Evolutionary conservation across 64 coral and sea anemone genomes (phyloP).

Genomic region (Stichodactyla mertensii): DNA sequence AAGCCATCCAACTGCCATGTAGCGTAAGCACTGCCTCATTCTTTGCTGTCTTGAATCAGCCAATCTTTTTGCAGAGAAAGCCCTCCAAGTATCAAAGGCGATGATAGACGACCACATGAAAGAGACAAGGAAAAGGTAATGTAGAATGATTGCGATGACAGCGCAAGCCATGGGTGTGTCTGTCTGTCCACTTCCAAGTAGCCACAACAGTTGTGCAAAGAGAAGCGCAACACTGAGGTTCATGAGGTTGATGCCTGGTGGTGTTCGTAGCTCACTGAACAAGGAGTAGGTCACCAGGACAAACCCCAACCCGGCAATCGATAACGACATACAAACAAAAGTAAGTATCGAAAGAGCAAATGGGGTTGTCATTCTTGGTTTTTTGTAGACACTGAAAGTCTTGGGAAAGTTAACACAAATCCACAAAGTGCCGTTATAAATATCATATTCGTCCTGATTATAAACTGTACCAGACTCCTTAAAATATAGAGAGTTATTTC

Average conservation of each 20-base stretch:
- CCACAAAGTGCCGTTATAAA: neutral
- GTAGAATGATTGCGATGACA: constrained; percentile 46
- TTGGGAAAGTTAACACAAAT: neutral
- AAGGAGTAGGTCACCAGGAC: constrained; percentile 29
- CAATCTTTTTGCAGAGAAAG: constrained; percentile 13
- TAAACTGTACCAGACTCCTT: neutral
- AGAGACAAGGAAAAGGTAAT: constrained; percentile 81
- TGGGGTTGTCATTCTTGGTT: neutral
- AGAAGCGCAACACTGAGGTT: constrained; percentile 67
- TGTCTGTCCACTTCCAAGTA: constrained; percentile 49
- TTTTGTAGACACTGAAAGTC: neutral
- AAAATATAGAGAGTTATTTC: neutral
- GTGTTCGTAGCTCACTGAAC: constrained; percentile 52
- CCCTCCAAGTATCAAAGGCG: constrained; percentile 52
- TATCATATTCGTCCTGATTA: neutral
- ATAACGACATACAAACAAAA: constrained; percentile 31
- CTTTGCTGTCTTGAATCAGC: neutral
- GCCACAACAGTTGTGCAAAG: constrained; percentile 71
- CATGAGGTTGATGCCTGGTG: constrained; percentile 89
- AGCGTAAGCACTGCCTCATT: neutral
- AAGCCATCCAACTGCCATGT: constrained; percentile 30
- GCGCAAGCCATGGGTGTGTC: constrained; percentile 59
- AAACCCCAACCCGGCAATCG: constrained; percentile 19
- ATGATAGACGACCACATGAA: constrained; percentile 79
- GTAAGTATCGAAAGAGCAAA: constrained; percentile 24